Conservation (phyloP, 2,888 invertebrate species). For the Stegana nigrithorax region DNA sequence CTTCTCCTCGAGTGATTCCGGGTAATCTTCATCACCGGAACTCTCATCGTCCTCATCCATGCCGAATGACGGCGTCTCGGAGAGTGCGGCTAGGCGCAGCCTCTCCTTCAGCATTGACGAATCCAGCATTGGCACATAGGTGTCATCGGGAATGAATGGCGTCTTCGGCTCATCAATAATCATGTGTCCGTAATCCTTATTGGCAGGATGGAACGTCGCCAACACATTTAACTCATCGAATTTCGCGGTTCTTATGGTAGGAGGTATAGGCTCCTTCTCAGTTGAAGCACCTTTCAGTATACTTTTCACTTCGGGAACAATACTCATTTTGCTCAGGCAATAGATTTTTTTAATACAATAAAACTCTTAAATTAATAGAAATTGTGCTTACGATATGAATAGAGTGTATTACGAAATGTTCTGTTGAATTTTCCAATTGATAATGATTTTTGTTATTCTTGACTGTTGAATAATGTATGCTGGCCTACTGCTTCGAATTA, state of each 20-base stretch:
- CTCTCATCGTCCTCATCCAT: slow-evolving; percentile 68
- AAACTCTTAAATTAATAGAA: too few relatives aligned
- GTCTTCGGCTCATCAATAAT: slow-evolving; percentile 98
- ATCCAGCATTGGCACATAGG: slow-evolving; percentile 72
- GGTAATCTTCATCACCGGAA: slow-evolving; percentile 72
- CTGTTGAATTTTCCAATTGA: too few relatives aligned
- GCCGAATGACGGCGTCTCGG: slow-evolving; percentile 67
- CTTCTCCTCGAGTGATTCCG: slow-evolving; percentile 74
- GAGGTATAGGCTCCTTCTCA: too few relatives aligned
- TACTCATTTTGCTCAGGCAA: too few relatives aligned
- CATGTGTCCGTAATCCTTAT: slow-evolving; percentile 99
- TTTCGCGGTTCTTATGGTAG: slow-evolving; percentile 71
- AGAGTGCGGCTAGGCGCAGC: slow-evolving; percentile 64
- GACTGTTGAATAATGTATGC: too few relatives aligned
- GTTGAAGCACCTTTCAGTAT: too few relatives aligned
- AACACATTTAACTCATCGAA: slow-evolving; percentile 99
- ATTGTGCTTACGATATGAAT: too few relatives aligned
- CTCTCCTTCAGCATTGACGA: slow-evolving; percentile 82
- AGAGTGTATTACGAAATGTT: too few relatives aligned
- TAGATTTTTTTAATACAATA: too few relatives aligned
- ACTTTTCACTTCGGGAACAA: too few relatives aligned
- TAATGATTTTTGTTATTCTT: too few relatives aligned
- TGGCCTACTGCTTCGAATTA: too few relatives aligned
- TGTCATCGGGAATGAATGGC: slow-evolving; percentile 78
- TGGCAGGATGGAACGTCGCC: slow-evolving; percentile 95